A percentile compares a stretch with the other conserved stretches of the same genome.
Conservation (phyloP, 2,113 vertebrate species). For the Macquaria ambigua region DNA sequence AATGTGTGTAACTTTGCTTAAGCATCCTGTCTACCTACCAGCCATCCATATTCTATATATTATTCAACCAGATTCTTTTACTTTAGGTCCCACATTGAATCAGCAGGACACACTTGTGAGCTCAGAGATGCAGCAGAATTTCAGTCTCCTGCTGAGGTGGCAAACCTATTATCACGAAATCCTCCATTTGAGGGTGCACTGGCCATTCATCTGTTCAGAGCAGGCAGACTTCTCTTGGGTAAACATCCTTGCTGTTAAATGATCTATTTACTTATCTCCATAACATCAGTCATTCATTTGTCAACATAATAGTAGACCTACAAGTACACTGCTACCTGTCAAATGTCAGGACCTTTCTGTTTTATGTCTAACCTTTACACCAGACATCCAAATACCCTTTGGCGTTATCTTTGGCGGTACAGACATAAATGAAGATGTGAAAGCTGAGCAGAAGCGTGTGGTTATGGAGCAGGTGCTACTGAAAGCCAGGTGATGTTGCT, state of each 20-base stretch:
- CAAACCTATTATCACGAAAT: conserved; percentile 75
- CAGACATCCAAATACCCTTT: conserved; percentile 90
- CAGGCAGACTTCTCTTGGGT: conserved; percentile 93
- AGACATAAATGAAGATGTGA: conserved; percentile 94
- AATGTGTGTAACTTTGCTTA: neutral
- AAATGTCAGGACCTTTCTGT: conserved; percentile 44
- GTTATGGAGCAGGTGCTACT: conserved; percentile 91
- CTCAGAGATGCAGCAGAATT: conserved; percentile 88
- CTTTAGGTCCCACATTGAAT: conserved; percentile 88
- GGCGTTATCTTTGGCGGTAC: conserved; percentile 96
- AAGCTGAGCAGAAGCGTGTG: conserved; percentile 85
- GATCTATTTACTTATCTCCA: neutral
- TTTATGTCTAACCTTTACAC: conserved; percentile 60
- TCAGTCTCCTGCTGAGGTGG: conserved; percentile 83
- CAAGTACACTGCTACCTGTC: conserved; percentile 10
- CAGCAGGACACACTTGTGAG: conserved; percentile 89
- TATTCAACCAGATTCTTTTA: too few species aligned
- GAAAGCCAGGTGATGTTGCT: conserved; percentile 89
- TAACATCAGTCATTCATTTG: neutral
- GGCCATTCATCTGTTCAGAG: conserved; percentile 93
- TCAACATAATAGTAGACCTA: conserved; percentile 1
- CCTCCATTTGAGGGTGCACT: conserved; percentile 86
- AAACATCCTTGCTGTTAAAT: conserved; percentile 28
- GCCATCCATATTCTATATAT: neutral
- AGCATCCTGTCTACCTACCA: neutral